phyloP scores from a whole-genome alignment of 2,113 vertebrate genomes.

The Ondatra zibethicus region DNA sequence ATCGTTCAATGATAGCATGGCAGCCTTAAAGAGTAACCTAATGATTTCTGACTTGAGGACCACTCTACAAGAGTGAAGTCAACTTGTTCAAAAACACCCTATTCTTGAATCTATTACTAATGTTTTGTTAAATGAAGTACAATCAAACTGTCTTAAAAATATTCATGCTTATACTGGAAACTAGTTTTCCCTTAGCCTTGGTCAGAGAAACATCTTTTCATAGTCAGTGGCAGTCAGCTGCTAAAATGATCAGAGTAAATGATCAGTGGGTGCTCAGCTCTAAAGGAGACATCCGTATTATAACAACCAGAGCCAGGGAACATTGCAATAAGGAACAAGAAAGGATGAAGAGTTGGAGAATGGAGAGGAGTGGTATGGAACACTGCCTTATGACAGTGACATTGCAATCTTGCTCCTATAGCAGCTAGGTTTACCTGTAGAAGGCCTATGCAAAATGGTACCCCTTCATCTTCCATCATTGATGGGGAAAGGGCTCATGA shows the following conservation, averaged over 20 bases:
- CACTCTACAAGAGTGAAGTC: not conserved
- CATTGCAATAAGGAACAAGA: not conserved
- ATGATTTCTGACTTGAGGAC: not conserved
- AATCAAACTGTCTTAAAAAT: not conserved
- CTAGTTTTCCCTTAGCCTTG: not conserved
- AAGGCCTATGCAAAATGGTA: too few relatives aligned
- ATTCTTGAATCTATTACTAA: not conserved
- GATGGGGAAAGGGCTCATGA: not conserved
- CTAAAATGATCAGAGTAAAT: not conserved
- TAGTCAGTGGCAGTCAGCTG: too few relatives aligned
- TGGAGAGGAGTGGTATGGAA: too few relatives aligned
- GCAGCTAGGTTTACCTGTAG: not conserved
- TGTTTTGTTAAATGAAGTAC: not conserved
- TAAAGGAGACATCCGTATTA: too few relatives aligned
- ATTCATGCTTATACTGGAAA: not conserved
- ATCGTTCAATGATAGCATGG: not conserved
- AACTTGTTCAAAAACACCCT: not conserved
- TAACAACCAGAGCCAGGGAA: too few relatives aligned
- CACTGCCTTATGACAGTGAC: not conserved
- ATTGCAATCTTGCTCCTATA: not conserved
- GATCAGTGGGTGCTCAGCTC: too few relatives aligned
- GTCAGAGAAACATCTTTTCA: not conserved
- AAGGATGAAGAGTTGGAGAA: too few relatives aligned
- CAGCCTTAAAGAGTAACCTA: not conserved
- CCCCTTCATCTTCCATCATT: not conserved